Percentiles rank a stretch among this genome's conserved stretches.
Conservation (phyloP, 2,888 invertebrate species). For the Lissonota sp. region DNA sequence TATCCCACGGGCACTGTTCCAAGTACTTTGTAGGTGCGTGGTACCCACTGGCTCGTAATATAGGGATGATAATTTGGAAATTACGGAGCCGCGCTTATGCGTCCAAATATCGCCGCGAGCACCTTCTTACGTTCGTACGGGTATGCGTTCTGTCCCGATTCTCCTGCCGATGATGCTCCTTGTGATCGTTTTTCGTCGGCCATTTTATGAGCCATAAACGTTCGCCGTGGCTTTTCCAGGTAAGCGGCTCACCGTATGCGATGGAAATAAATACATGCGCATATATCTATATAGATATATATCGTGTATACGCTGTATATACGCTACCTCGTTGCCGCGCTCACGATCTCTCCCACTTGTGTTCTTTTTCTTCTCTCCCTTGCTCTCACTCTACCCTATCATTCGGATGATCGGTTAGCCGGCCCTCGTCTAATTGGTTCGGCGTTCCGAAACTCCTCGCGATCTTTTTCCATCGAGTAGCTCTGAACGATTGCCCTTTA, state of each 20-base stretch:
- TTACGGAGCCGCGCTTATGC: constrained; percentile 66
- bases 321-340: constrained; percentile 62
- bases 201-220: constrained; percentile 71
- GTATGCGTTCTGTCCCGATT: constrained; percentile 63
- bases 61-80: constrained; percentile 65
- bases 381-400: constrained; percentile 64
- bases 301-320: constrained; percentile 1
- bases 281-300: constrained; percentile 24
- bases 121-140: constrained; percentile 64
- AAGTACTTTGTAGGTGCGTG: constrained; percentile 35
- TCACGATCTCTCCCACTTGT: constrained; percentile 40
- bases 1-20: constrained; percentile 41
- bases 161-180: constrained; percentile 52
- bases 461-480: constrained; percentile 41
- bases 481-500: constrained; percentile 14
- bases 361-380: constrained; percentile 8
- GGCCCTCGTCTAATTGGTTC: constrained; percentile 65
- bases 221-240: constrained; percentile 68
- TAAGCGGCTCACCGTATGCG: constrained; percentile 62
- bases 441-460: constrained; percentile 53
- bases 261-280: constrained; percentile 64
- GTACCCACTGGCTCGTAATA: constrained; percentile 41
- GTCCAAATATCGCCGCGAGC: constrained; percentile 59
- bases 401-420: constrained; percentile 68
- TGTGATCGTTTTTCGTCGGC: constrained; percentile 64